These are phyloP conservation scores for Megaceryle alcyon DNA, from an alignment of 2,797 vertebrate genomes.

Conservation along the genomic window DNA sequence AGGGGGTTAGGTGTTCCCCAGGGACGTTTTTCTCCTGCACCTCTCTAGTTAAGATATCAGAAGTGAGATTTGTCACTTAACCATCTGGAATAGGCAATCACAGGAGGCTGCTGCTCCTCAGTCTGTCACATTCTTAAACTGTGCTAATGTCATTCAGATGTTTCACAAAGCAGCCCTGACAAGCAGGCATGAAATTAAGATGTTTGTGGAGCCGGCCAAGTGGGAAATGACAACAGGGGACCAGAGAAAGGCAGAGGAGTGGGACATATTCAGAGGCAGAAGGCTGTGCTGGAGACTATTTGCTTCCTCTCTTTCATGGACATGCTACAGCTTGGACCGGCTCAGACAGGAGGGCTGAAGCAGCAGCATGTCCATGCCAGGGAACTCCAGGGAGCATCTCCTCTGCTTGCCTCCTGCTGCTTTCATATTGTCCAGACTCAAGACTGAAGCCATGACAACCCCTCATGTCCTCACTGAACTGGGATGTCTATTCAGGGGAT, in stretches of 20 bases:
- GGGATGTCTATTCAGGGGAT: not conserved
- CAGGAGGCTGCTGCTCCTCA: slow-evolving; percentile 66
- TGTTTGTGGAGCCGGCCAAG: slow-evolving; percentile 48
- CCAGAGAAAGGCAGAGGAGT: not conserved
- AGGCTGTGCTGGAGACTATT: not conserved
- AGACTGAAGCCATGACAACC: not conserved
- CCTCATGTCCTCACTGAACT: not conserved
- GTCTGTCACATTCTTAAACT: slow-evolving; percentile 69
- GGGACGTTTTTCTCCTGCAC: not conserved
- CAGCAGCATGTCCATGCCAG: not conserved
- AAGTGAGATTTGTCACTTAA: slow-evolving; percentile 72
- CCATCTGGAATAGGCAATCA: slow-evolving; percentile 68
- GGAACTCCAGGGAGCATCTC: not conserved
- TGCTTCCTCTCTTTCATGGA: not conserved
- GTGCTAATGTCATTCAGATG: slow-evolving; percentile 73
- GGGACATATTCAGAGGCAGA: not conserved
- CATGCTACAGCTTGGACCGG: not conserved
- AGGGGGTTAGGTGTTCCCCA: not conserved
- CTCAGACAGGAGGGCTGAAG: not conserved
- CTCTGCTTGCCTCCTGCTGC: not conserved
- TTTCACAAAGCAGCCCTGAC: slow-evolving; percentile 69
- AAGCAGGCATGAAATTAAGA: slow-evolving; percentile 74
- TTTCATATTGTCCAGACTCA: not conserved
- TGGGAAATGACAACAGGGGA: slow-evolving; percentile 49
- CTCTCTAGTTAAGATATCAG: slow-evolving; percentile 68